A percentile compares a stretch with the other conserved stretches of the same genome.
These are phyloP conservation scores for Tamias sibiricus DNA, from an alignment of 2,113 vertebrate species.

Conservation along the genomic window DNA sequence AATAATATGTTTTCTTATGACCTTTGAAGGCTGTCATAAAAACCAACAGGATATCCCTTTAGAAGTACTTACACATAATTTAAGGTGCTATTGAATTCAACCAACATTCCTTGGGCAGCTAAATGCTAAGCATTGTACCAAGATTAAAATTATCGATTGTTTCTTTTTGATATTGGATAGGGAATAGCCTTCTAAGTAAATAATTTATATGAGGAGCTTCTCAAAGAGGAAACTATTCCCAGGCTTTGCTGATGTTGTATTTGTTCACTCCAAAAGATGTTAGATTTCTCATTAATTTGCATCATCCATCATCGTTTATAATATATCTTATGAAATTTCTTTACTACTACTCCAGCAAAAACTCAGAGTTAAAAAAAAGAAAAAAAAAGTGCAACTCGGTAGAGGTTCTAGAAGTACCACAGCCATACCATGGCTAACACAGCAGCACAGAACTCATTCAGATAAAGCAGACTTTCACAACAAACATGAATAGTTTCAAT, in stretches of 20 bases:
- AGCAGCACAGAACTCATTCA: background rate
- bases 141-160: background rate
- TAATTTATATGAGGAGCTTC: background rate
- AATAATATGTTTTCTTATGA: background rate
- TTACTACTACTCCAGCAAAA: background rate
- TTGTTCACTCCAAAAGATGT: background rate
- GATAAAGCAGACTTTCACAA: background rate
- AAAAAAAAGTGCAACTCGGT: background rate
- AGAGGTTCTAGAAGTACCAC: background rate
- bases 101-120: background rate
- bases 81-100: background rate
- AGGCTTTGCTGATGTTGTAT: background rate
- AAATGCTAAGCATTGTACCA: background rate
- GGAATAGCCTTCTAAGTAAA: constrained; percentile 32
- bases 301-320: background rate
- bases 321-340: background rate
- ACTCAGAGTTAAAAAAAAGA: background rate
- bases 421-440: background rate
- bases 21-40: background rate
- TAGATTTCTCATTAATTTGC: background rate
- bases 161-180: constrained; percentile 26
- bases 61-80: background rate
- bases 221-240: background rate
- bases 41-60: background rate
- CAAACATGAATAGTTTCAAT: background rate